A percentile compares a stretch with the other conserved stretches of the same genome.
Evolutionary conservation across 2,797 vertebrate genomes (phyloP).

Genomic region (Microcaecilia unicolor): DNA sequence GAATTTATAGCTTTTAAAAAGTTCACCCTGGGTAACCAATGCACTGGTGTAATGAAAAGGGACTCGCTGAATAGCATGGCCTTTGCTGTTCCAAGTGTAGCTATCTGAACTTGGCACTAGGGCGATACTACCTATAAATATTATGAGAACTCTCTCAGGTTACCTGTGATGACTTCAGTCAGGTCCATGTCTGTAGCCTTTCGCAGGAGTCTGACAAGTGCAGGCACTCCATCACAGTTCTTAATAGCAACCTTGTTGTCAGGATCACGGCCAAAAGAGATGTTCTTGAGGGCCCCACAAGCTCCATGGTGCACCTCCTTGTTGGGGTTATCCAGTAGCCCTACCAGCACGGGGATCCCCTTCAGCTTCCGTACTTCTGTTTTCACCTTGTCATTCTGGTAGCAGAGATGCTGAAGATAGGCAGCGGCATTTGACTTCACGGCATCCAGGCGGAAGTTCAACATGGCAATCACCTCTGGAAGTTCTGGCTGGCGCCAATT

Average conservation of each 20-base stretch:
- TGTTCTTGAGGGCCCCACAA: constrained; percentile 93
- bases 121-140: too few species aligned
- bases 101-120: too few species aligned
- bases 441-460: constrained; percentile 84
- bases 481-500: constrained; percentile 89
- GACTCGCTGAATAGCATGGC: too few species aligned
- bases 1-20: too few species aligned
- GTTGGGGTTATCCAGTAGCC: constrained; percentile 84
- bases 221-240: constrained; percentile 90
- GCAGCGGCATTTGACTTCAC: constrained; percentile 91
- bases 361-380: constrained; percentile 70
- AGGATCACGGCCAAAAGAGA: constrained; percentile 84
- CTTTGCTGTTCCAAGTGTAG: too few species aligned
- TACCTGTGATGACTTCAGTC: constrained; percentile 88
- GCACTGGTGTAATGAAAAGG: too few species aligned
- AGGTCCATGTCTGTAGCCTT: constrained; percentile 85
- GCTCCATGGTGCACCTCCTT: constrained; percentile 87
- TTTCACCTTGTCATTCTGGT: constrained; percentile 89
- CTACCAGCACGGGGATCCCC: constrained; percentile 86
- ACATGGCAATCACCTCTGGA: constrained; percentile 90
- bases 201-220: constrained; percentile 76
- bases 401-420: constrained; percentile 91
- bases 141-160: too few species aligned
- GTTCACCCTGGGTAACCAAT: too few species aligned
- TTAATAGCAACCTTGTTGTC: constrained; percentile 97